Evolutionary conservation across 2,113 vertebrate species (phyloP).

Genomic region (Furnarius figulus): DNA sequence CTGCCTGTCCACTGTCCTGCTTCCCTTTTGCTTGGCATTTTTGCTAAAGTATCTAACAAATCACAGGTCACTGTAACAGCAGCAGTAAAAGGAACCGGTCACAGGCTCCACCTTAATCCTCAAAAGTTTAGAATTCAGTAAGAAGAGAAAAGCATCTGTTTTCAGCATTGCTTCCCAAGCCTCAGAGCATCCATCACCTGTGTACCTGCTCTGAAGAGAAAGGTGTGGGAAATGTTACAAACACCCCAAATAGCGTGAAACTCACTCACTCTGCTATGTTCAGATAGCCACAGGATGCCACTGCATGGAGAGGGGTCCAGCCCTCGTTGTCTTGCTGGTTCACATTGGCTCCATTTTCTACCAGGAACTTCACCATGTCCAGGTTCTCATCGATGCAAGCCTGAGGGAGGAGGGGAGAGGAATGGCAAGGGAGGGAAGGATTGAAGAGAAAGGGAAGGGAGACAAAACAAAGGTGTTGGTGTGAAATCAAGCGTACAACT

Average conservation of each 20-base stretch:
- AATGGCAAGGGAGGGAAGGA: neutral
- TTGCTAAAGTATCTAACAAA: neutral
- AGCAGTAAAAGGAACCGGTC: neutral
- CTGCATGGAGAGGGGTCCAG: conserved; percentile 94
- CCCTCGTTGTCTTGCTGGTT: conserved; percentile 95
- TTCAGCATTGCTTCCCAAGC: neutral
- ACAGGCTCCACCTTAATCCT: neutral
- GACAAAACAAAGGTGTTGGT: neutral
- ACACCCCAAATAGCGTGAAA: conserved; percentile 29
- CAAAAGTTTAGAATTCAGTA: neutral
- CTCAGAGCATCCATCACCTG: neutral
- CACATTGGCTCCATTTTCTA: conserved; percentile 84
- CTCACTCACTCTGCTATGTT: conserved; percentile 94
- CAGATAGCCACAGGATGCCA: conserved; percentile 89
- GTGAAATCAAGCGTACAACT: neutral
- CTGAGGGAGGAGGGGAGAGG: conserved; percentile 56
- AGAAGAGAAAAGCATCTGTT: neutral
- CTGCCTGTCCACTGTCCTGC: neutral
- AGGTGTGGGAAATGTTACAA: neutral
- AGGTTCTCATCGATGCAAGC: conserved; percentile 95
- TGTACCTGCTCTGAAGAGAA: neutral
- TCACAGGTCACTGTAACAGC: neutral
- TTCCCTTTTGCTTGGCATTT: neutral
- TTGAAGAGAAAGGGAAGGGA: neutral
- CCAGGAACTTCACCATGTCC: conserved; percentile 91